phyloP scores from a whole-genome alignment of 1,140 invertebrate genomes.

The Mylabris phalerata region DNA sequence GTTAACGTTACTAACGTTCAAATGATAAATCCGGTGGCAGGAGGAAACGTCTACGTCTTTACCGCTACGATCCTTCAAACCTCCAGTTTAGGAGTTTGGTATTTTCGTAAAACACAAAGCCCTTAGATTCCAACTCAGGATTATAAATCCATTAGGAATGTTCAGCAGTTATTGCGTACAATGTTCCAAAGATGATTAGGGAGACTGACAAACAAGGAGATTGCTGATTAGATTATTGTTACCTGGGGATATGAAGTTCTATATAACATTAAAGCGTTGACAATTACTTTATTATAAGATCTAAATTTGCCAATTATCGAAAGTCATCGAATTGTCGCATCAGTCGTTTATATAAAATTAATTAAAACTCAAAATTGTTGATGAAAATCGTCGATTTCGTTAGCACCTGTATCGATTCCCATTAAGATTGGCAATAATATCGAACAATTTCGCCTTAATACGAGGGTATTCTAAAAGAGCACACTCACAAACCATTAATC shows the following conservation, averaged over 20 bases:
- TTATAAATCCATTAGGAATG: slow-evolving; percentile 34
- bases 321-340: too few species aligned
- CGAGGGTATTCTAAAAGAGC: too few species aligned
- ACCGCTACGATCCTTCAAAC: slow-evolving; percentile 25
- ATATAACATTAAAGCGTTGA: slow-evolving; percentile 24
- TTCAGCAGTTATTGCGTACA: slow-evolving; percentile 20
- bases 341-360: too few species aligned
- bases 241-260: slow-evolving; percentile 34
- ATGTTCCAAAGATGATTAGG: slow-evolving; percentile 26
- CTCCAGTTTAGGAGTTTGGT: neutral
- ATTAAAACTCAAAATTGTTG: too few species aligned
- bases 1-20: slow-evolving; percentile 1
- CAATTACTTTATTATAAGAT: slow-evolving; percentile 22
- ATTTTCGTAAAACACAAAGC: slow-evolving; percentile 11
- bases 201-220: slow-evolving; percentile 26
- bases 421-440: too few species aligned
- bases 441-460: too few species aligned
- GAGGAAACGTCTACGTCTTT: slow-evolving; percentile 26
- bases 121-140: slow-evolving; percentile 24
- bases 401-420: too few species aligned
- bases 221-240: slow-evolving; percentile 35
- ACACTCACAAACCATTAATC: too few species aligned
- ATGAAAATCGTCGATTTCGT: too few species aligned
- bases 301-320: slow-evolving; percentile 29
- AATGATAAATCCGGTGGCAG: slow-evolving; percentile 28